Evolutionary conservation across 2,888 invertebrate genomes (phyloP).

Genomic region (Epicampocera succincta): DNA sequence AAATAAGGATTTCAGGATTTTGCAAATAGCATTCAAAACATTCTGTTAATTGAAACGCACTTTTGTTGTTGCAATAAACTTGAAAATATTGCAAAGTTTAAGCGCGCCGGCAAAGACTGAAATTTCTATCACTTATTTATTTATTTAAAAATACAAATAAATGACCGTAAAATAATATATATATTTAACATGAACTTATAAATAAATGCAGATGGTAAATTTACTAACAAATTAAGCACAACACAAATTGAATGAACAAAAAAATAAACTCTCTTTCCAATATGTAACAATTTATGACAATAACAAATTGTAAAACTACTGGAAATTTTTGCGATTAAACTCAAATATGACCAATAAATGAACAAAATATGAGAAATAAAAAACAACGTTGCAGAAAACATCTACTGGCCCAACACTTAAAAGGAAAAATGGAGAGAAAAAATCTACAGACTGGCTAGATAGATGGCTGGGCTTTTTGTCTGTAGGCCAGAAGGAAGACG

Average conservation of each 20-base stretch:
- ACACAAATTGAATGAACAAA: conserved; percentile 38
- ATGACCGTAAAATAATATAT: conserved; percentile 47
- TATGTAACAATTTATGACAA: conserved; percentile 67
- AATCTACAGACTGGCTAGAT: conserved; percentile 20
- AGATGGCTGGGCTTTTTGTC: conserved; percentile 17
- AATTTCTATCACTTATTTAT: conserved; percentile 2
- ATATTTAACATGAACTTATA: conserved; percentile 50
- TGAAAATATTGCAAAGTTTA: conserved; percentile 37
- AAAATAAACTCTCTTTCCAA: conserved; percentile 23
- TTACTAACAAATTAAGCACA: conserved; percentile 63
- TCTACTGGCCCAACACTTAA: conserved; percentile 61
- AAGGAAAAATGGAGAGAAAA: conserved; percentile 15
- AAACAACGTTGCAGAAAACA: conserved; percentile 23
- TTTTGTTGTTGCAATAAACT: conserved; percentile 35
- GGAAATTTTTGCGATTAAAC: conserved; percentile 60
- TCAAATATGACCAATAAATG: conserved; percentile 62
- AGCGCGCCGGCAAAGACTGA: background rate
- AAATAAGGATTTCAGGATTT: conserved; percentile 12
- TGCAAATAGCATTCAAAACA: background rate
- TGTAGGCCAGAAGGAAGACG: conserved; percentile 26
- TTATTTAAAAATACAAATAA: conserved; percentile 33
- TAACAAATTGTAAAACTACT: conserved; percentile 68
- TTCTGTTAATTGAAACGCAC: conserved; percentile 17
- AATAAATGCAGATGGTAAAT: conserved; percentile 41
- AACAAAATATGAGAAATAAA: conserved; percentile 38